Conservation (phyloP, 1,140 invertebrate species). For the Macrobrachium nipponense region DNA sequence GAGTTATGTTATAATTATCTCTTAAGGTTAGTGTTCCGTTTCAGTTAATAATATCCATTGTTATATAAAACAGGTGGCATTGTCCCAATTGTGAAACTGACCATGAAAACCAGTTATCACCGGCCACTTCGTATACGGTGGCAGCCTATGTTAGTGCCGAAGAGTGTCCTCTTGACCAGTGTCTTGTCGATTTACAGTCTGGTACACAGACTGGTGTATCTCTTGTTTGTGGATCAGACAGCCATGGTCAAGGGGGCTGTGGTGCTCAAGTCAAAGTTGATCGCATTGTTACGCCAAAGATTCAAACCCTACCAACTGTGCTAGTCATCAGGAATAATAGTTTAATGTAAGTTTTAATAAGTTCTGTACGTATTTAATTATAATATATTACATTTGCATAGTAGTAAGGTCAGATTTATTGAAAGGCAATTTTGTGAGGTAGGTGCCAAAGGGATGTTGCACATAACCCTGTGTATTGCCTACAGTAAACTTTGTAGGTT, state of each 20-base stretch:
- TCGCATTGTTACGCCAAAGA: conserved; percentile 62
- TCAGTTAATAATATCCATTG: not conserved
- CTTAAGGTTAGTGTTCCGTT: too few relatives aligned
- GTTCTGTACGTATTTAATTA: not conserved
- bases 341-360: conserved; percentile 53
- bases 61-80: conserved; percentile 49
- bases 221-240: conserved; percentile 49
- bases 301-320: conserved; percentile 53
- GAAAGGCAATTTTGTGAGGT: too few relatives aligned
- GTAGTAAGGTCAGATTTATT: too few relatives aligned
- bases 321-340: conserved; percentile 64
- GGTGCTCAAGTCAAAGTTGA: conserved; percentile 60
- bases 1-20: too few relatives aligned
- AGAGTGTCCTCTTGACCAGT: conserved; percentile 63
- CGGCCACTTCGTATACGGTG: conserved; percentile 62
- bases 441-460: too few relatives aligned
- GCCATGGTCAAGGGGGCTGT: conserved; percentile 45
- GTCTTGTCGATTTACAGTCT: conserved; percentile 62
- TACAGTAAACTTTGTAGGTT: too few relatives aligned
- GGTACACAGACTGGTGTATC: conserved; percentile 64
- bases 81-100: conserved; percentile 59
- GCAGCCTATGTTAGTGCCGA: conserved; percentile 63
- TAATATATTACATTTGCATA: too few relatives aligned
- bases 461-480: too few relatives aligned
- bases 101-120: conserved; percentile 58